Base-by-base conservation (phyloP, 2,888 invertebrate species). In the Epistrophe grossulariae region DNA sequence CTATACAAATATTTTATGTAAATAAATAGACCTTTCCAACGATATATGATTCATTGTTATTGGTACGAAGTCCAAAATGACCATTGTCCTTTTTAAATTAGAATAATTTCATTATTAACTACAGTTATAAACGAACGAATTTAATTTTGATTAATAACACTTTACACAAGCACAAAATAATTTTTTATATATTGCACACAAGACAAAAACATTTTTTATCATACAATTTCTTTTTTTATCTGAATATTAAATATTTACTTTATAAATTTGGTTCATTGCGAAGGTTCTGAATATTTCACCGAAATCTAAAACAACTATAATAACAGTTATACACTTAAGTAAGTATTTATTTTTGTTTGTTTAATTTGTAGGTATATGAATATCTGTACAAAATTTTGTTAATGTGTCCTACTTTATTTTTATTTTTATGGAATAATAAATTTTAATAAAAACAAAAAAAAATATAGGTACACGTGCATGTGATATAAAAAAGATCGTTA, bases 401-500 rank as follows among this genome's bases (percentile, higher is more conserved):
- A 17, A 38, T 35, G 10, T 35, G 59, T 17, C 11, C 59, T 59
- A 59, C 59, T 35, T 59, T 35, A 11, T 59, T 31, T 15, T 9
- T 15, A 31, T 55, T 55, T 15, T 31, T 55, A 50, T 19, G 11
- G 4, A 3, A 7, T 4, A 55, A 55, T 28, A 55, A 55, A 31
- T 35, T 35, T 35, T 31, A 31, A 55, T 8, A 55, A 55, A n/a
- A 9, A n/a, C n/a, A n/a, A 24, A 24, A 28, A 7, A 52, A 3
- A 50, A 50, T 1, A 55, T 15, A 15, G 15, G 5, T 24, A 24
- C 28, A 28, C 4, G 15, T 4, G 5, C 28, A 0, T 24, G 10
- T 2, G 28, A 38, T 68, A 68, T 68, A 68, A 68, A 68, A 68
- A 68, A 68, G 35, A 50, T 50, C 15, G 19, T 1, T 50, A 9